A percentile compares a stretch with the other conserved stretches of the same genome.
Evolutionary conservation across 2,797 vertebrate species (phyloP).

Genomic region (Scyliorhinus canicula): DNA sequence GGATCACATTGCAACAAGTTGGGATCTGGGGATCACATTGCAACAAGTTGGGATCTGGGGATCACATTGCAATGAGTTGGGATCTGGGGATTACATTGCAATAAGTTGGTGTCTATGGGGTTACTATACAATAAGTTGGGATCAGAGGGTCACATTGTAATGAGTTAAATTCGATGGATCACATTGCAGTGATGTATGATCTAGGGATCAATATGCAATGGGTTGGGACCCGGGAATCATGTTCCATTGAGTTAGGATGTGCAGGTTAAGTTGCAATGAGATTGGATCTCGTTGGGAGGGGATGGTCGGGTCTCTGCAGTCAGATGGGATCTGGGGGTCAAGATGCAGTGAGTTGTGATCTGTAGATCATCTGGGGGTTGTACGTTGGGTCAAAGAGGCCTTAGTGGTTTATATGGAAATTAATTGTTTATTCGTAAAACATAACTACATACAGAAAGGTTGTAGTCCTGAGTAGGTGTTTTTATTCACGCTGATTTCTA

Average conservation of each 20-base stretch:
- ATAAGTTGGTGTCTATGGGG: neutral
- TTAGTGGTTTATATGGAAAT: no score
- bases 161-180: neutral
- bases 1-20: neutral
- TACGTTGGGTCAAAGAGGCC: no score
- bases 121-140: neutral
- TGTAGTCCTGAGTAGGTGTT: no score
- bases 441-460: no score
- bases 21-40: neutral
- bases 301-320: no score
- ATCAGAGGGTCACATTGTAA: no score
- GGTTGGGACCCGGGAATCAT: neutral
- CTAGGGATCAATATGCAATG: neutral
- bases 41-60: neutral
- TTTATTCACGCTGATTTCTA: no score
- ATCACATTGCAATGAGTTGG: neutral
- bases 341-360: neutral
- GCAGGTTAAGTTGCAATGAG: neutral
- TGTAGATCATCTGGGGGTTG: neutral
- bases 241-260: neutral
- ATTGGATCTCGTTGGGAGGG: no score
- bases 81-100: neutral
- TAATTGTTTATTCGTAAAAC: no score
- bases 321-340: no score
- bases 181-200: neutral